Conservation (phyloP, 2,888 invertebrate species). For the Hanleya hanleyi region DNA sequence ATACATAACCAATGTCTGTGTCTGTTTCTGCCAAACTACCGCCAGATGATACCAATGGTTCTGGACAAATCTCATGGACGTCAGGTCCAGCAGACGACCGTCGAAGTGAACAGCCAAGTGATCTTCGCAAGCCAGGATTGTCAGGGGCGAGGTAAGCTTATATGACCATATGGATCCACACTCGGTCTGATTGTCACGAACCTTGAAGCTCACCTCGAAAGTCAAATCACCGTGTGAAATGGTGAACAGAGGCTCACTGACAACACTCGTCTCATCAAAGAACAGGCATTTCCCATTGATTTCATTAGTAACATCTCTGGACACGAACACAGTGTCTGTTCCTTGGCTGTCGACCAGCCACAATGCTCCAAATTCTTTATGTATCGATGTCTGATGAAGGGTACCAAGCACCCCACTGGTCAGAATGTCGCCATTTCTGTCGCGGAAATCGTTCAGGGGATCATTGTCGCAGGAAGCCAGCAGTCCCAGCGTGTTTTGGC, state of each 20-base stretch:
- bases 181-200: conserved; percentile 11
- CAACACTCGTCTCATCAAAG: conserved; percentile 29
- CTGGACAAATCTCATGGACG: conserved; percentile 32
- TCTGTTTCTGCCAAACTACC: conserved; percentile 39
- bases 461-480: conserved; percentile 43
- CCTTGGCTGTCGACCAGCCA: conserved; percentile 31
- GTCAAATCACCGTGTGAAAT: conserved; percentile 47
- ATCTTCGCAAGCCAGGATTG: conserved; percentile 37
- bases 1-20: conserved; percentile 31
- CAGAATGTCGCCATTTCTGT: conserved; percentile 30
- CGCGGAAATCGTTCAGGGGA: conserved; percentile 40
- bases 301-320: conserved; percentile 11
- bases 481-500: conserved; percentile 37
- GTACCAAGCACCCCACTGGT: conserved; percentile 15
- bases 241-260: conserved; percentile 31
- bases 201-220: conserved; percentile 49
- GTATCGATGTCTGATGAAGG: conserved; percentile 36
- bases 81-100: conserved; percentile 8
- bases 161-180: conserved; percentile 52
- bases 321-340: conserved; percentile 30
- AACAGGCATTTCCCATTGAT: conserved; percentile 37
- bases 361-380: conserved; percentile 40
- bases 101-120: conserved; percentile 29
- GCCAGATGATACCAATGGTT: conserved; percentile 53
- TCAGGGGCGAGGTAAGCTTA: conserved; percentile 25